Evolutionary conservation across 2,888 invertebrate genomes (phyloP).

Genomic region (Ceriagrion tenellum): DNA sequence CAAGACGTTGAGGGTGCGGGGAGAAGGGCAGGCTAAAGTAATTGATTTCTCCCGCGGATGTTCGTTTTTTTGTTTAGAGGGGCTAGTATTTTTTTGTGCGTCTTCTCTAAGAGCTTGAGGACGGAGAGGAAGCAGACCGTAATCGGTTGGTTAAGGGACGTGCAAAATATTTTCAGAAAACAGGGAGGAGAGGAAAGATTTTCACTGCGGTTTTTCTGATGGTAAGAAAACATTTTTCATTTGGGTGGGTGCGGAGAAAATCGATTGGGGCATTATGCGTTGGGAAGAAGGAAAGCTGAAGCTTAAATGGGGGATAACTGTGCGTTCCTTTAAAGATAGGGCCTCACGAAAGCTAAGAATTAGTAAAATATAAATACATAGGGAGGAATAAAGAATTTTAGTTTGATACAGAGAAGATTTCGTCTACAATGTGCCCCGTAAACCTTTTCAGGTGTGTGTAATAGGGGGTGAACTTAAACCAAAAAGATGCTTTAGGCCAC

Average conservation of each 20-base stretch:
- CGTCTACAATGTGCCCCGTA: too few species aligned
- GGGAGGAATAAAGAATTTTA: neutral
- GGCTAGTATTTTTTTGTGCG: neutral
- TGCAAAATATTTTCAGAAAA: neutral
- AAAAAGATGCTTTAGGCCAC: too few species aligned
- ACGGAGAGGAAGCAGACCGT: neutral
- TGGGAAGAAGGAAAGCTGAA: neutral
- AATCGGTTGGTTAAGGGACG: neutral
- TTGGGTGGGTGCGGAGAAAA: neutral
- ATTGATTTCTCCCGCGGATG: neutral
- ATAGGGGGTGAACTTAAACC: too few species aligned
- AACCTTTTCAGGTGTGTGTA: too few species aligned
- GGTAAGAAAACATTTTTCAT: neutral
- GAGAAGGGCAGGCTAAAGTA: neutral
- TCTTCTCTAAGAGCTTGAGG: neutral
- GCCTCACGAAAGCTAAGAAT: neutral
- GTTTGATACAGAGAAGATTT: neutral
- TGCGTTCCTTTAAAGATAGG: neutral
- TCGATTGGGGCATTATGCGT: neutral
- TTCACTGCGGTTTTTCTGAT: neutral
- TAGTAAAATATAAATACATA: slow-evolving; percentile 19
- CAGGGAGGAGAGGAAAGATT: neutral
- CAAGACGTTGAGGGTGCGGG: neutral
- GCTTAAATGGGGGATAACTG: neutral
- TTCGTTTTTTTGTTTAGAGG: neutral